Percentiles rank a stretch among this genome's conserved stretches.
phyloP scores from a whole-genome alignment of 2,113 vertebrate species.

The Tachysurus vachellii region DNA sequence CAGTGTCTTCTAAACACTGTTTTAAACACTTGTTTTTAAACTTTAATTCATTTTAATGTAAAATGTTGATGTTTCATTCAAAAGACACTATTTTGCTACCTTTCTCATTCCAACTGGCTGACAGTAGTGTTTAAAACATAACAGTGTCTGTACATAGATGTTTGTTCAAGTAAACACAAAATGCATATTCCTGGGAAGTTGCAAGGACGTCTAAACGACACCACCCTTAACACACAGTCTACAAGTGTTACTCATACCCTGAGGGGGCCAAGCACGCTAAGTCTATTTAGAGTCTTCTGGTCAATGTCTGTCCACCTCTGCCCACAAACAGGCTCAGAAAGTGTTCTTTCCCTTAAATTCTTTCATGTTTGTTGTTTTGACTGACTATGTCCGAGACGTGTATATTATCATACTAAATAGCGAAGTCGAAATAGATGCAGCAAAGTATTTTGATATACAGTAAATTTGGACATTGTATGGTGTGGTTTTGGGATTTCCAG shows the following conservation, averaged over 20 bases:
- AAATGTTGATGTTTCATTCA: background rate
- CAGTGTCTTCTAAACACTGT: background rate
- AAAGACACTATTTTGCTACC: background rate
- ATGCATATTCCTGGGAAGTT: background rate
- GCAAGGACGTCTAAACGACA: background rate
- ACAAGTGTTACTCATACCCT: slow-evolving; percentile 19
- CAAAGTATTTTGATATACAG: background rate
- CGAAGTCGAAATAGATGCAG: slow-evolving; percentile 1
- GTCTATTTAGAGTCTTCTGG: slow-evolving; percentile 26
- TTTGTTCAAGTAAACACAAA: slow-evolving; percentile 19
- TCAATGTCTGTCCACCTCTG: slow-evolving; percentile 28
- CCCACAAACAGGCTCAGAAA: slow-evolving; percentile 34
- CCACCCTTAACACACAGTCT: slow-evolving; percentile 29
- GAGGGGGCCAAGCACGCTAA: slow-evolving; percentile 19
- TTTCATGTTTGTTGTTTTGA: background rate
- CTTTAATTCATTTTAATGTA: background rate
- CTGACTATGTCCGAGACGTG: background rate
- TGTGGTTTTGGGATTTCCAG: background rate
- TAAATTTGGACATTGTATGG: background rate
- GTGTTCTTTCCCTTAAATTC: background rate
- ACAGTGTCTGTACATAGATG: background rate
- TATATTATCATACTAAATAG: slow-evolving; percentile 3
- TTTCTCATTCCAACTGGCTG: background rate
- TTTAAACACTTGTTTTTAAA: background rate
- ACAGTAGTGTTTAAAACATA: too few relatives aligned